Evolutionary conservation across 2,113 vertebrate species (phyloP).

Genomic region (Perognathus longimembris): DNA sequence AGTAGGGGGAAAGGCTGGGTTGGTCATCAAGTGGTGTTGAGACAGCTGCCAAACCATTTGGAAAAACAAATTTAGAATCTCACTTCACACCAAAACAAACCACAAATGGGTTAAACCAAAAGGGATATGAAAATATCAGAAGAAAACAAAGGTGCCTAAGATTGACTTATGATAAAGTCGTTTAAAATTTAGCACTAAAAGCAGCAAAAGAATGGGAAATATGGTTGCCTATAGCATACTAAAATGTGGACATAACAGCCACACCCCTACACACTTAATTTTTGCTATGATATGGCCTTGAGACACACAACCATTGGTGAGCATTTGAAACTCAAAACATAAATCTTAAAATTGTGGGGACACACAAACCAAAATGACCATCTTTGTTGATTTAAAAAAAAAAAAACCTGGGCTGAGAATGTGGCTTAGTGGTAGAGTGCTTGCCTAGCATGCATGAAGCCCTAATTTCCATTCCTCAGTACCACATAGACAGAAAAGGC

Average conservation of each 20-base stretch:
- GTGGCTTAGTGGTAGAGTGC: too few relatives aligned
- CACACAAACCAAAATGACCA: neutral
- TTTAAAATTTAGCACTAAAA: neutral
- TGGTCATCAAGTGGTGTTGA: slow-evolving; percentile 38
- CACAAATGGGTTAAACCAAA: slow-evolving; percentile 21
- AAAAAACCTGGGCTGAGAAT: neutral
- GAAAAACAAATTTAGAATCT: slow-evolving; percentile 55
- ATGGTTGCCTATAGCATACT: neutral
- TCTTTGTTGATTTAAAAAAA: neutral
- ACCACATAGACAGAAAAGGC: too few relatives aligned
- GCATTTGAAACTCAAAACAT: neutral
- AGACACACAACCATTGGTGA: neutral
- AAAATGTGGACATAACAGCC: neutral
- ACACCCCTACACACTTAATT: neutral
- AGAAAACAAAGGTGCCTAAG: neutral
- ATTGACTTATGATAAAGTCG: neutral
- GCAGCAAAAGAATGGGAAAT: neutral
- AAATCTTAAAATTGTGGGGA: neutral
- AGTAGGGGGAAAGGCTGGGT: neutral
- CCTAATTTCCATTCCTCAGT: too few relatives aligned
- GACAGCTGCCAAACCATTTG: slow-evolving; percentile 53
- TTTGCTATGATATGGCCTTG: neutral
- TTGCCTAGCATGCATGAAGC: too few relatives aligned
- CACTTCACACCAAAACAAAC: slow-evolving; percentile 68
- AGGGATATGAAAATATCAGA: neutral